A percentile compares a stretch with the other conserved stretches of the same genome.
These are phyloP conservation scores for Cathartes aura DNA, from an alignment of 2,113 vertebrate species.

Conservation along the genomic window DNA sequence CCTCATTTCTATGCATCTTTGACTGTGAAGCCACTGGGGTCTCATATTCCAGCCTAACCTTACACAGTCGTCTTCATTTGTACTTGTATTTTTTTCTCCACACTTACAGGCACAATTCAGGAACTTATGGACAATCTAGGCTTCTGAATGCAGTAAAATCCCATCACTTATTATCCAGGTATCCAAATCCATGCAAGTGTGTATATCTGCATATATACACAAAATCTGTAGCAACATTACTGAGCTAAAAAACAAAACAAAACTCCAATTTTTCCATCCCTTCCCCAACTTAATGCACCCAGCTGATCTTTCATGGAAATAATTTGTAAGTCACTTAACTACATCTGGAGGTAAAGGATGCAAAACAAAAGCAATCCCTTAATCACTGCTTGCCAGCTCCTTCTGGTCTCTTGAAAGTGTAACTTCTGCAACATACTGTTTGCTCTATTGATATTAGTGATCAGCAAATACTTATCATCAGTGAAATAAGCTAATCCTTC, in stretches of 20 bases:
- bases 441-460: neutral
- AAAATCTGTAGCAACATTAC: neutral
- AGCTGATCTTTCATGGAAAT: neutral
- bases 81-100: neutral
- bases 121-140: neutral
- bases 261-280: neutral
- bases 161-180: neutral
- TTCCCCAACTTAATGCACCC: neutral
- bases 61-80: neutral
- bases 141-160: neutral
- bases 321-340: neutral
- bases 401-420: neutral
- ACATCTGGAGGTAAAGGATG: neutral
- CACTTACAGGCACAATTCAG: neutral
- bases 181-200: constrained; percentile 24
- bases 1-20: neutral
- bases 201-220: neutral
- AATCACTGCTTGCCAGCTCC: neutral
- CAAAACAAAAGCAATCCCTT: neutral
- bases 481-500: neutral
- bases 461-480: neutral
- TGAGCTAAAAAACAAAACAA: neutral
- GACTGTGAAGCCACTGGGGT: neutral
- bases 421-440: neutral
- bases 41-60: neutral